Conservation (phyloP, 37 sponge, comb jelly and placozoan genomes). For the Theonella swinhoei region DNA sequence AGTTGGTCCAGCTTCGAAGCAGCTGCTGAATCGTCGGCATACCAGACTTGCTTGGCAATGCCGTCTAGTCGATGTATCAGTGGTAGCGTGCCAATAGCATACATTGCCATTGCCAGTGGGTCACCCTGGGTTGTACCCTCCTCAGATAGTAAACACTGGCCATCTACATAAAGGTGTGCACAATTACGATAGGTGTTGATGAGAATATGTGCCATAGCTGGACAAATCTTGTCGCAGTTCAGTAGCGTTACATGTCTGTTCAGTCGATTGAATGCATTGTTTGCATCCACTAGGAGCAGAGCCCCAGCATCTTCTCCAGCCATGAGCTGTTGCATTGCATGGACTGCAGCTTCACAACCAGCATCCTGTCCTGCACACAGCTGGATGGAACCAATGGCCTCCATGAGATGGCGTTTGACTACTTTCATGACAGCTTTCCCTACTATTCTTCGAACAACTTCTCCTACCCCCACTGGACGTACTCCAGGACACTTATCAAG, state of each 20-base stretch:
- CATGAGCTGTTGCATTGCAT: slow-evolving; percentile 16
- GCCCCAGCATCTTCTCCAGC: slow-evolving; percentile 13
- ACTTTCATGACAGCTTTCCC: slow-evolving; percentile 16
- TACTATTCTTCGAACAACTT: neutral
- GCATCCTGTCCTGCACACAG: slow-evolving; percentile 30
- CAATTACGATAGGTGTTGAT: slow-evolving; percentile 18
- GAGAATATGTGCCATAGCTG: slow-evolving; percentile 1
- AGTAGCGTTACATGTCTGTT: slow-evolving; percentile 19
- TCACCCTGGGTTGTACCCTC: slow-evolving; percentile 26
- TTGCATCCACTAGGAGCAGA: slow-evolving; percentile 41
- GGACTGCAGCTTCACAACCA: slow-evolving; percentile 48
- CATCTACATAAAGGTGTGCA: neutral
- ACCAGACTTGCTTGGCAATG: slow-evolving; percentile 2
- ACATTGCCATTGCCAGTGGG: slow-evolving; percentile 36
- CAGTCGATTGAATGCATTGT: too few relatives aligned
- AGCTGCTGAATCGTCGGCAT: slow-evolving; percentile 25
- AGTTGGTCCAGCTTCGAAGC: slow-evolving; percentile 6
- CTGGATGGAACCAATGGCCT: too few relatives aligned
- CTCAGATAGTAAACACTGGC: slow-evolving; percentile 6
- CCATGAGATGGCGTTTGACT: slow-evolving; percentile 2
- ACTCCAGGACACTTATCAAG: slow-evolving; percentile 33
- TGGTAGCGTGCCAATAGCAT: slow-evolving; percentile 19
- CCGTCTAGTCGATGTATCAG: neutral
- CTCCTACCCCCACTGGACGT: neutral
- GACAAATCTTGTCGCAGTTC: slow-evolving; percentile 37